Conservation (phyloP, 2,888 invertebrate genomes). For the Tridacna gigas region DNA sequence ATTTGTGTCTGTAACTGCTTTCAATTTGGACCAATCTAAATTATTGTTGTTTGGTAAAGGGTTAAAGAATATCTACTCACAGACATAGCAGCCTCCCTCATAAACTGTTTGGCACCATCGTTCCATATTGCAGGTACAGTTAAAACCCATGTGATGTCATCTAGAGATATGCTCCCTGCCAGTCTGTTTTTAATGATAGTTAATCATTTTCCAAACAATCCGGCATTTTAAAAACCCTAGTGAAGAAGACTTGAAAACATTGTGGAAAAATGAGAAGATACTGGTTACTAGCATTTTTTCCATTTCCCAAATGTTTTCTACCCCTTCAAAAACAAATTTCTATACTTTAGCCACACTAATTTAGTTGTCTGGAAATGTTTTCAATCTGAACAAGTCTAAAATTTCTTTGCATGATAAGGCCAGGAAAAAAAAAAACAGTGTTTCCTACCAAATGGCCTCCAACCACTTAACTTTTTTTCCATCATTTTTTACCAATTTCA, state of each 20-base stretch:
- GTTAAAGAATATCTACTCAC: conserved; percentile 11
- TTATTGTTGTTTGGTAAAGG: too few relatives aligned
- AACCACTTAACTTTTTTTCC: too few relatives aligned
- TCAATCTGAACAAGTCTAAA: too few relatives aligned
- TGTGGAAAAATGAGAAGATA: neutral
- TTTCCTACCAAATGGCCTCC: too few relatives aligned
- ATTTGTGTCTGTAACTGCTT: neutral
- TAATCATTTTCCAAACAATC: neutral
- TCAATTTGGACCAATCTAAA: neutral
- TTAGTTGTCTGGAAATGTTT: too few relatives aligned
- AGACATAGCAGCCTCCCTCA: conserved; percentile 49
- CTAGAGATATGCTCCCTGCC: neutral
- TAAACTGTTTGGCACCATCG: conserved; percentile 54
- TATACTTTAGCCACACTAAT: too few relatives aligned
- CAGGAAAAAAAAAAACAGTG: too few relatives aligned
- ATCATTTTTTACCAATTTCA: too few relatives aligned
- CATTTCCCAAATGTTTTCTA: neutral
- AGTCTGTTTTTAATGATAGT: neutral
- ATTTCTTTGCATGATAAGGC: neutral
- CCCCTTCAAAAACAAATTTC: neutral
- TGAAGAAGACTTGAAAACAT: neutral
- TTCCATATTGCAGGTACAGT: conserved; percentile 57
- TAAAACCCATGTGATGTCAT: conserved; percentile 29
- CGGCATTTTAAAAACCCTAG: neutral
- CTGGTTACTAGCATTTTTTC: neutral